A percentile compares a stretch with the other conserved stretches of the same genome.
Conservation (phyloP, 2,888 invertebrate species). For the Philopedon plagiatum region DNA sequence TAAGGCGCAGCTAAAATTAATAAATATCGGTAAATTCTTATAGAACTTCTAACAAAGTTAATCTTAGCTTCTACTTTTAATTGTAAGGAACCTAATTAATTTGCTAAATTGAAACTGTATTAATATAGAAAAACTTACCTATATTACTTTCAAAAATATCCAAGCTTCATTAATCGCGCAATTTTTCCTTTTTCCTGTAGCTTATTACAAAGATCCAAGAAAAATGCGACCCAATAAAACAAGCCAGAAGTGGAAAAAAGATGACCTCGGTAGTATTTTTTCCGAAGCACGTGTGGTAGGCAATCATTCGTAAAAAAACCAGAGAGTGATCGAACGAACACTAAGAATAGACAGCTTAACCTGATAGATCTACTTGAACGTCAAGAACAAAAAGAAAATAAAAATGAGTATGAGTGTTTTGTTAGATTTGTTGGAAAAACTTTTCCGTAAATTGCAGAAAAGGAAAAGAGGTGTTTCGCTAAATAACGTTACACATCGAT, state of each 20-base stretch:
- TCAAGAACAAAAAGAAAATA: constrained; percentile 22
- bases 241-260: constrained; percentile 18
- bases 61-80: too few species aligned
- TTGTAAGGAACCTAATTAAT: too few species aligned
- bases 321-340: constrained; percentile 29
- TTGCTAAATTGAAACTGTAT: too few species aligned
- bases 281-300: constrained; percentile 23
- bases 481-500: too few species aligned
- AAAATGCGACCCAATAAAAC: constrained; percentile 2
- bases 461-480: not conserved
- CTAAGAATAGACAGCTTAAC: constrained; percentile 32
- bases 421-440: constrained; percentile 1
- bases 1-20: too few species aligned
- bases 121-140: too few species aligned
- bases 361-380: constrained; percentile 33
- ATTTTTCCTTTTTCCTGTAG: not conserved
- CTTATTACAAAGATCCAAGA: not conserved
- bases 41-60: too few species aligned
- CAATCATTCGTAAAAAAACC: constrained; percentile 33
- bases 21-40: too few species aligned
- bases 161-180: too few species aligned
- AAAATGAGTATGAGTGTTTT: constrained; percentile 24
- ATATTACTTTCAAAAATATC: too few species aligned
- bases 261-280: constrained; percentile 30
- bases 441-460: not conserved